Evolutionary conservation across 2,888 invertebrate species (phyloP), one percentile per base, ranked within the genome.

Genomic region (Lampropteryx suffumata): DNA sequence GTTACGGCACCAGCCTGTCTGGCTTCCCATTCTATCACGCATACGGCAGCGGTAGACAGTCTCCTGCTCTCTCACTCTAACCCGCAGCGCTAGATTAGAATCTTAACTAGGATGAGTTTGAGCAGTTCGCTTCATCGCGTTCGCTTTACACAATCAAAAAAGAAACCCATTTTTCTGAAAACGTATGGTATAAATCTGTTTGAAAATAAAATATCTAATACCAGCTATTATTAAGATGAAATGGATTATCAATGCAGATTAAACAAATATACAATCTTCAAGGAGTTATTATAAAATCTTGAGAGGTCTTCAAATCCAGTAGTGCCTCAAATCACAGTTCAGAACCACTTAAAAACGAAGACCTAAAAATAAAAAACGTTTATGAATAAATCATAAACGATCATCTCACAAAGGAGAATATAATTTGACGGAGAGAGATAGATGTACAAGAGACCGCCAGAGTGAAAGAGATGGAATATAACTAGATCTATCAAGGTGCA

Each of bases 291-390:
- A 49, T 52, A 21, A 32, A 34, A 36, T 14, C 28, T 13, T 14
- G 11, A 26, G 21, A 12, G 28, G 40, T 64, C 50, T 62, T 64
- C 58, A 71, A 76, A 67, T 65, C 74, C 82, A 67, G 82, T 82
- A 81, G 82, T 79, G 73, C 59, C 59, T 65, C 61, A 70, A 69
- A 75, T 77, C 74, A 70, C 79, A 73, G 72, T 65, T 71, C 62
- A 54, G 55, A 70, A 63, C 65, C 69, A 64, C 67, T 76, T 76
- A 73, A 65, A 66, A 50, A 55, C 39, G 44, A 71, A 75, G 71
- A 73, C 54, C 55, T 59, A 59, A 59, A 65, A 62, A 62, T 44
- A 54, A 56, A 64, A 71, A 66, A 69, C 61, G 67, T 55, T 59
- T 50, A 59, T 62, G 61, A 62, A 67, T 68, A 69, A 61, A 66